Evolutionary conservation across 2,888 invertebrate genomes (phyloP).

Genomic region (Drosophila siamana): DNA sequence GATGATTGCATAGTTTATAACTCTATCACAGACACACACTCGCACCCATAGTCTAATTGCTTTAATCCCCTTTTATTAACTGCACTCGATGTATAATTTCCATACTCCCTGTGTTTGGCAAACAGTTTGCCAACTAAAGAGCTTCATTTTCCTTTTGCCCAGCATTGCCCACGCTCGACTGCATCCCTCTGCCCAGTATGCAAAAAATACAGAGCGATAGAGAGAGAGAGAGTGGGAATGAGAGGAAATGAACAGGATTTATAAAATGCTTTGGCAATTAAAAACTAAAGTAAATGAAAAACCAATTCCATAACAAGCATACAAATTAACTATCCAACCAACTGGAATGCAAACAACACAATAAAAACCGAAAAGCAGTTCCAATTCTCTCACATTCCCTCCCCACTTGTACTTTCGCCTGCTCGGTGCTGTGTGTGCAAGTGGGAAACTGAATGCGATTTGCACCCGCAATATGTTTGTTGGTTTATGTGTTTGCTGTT

Average conservation of each 20-base stretch:
- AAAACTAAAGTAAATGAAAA: slow-evolving; percentile 58
- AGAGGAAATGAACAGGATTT: slow-evolving; percentile 7
- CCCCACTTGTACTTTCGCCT: background rate
- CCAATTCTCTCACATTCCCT: slow-evolving; percentile 1
- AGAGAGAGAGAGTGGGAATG: too few species aligned
- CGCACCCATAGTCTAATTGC: background rate
- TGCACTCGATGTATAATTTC: too few species aligned
- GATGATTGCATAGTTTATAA: too few species aligned
- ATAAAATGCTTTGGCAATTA: slow-evolving; percentile 55
- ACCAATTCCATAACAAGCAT: slow-evolving; percentile 50
- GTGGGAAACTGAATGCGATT: slow-evolving; percentile 51
- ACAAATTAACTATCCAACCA: slow-evolving; percentile 56
- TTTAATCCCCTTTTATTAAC: background rate
- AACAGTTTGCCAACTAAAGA: background rate
- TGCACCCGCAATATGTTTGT: slow-evolving; percentile 55
- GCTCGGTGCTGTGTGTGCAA: slow-evolving; percentile 21
- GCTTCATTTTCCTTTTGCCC: background rate
- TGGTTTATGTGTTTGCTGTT: slow-evolving; percentile 26
- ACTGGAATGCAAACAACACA: slow-evolving; percentile 30
- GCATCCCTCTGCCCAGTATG: background rate
- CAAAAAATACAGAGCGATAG: background rate
- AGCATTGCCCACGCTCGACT: background rate
- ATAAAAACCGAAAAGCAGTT: slow-evolving; percentile 33
- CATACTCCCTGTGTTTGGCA: background rate
- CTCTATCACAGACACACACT: background rate